Evolutionary conservation across 2,888 invertebrate genomes (phyloP), one percentile per base, ranked within the genome.

Genomic region (Hymenopus coronatus): DNA sequence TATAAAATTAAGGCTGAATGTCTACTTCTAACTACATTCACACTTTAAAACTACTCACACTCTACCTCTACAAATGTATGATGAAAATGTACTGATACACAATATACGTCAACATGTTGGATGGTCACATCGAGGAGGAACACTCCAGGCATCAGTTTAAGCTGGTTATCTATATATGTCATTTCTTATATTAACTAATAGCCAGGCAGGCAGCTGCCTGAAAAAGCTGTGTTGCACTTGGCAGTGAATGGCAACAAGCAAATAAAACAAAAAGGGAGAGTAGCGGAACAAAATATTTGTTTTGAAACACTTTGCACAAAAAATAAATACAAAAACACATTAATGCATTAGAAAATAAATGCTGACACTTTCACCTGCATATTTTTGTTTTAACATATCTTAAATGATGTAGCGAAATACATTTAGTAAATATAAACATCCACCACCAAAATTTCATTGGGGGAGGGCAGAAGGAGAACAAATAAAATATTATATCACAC

Each of bases 161-260:
- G 86, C 86, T 54, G 14, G n/a, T 46, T 70, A 54, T 20, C 46
- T 70, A 46, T 70, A 27, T 87, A 27, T 7, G 25, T 85, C 27
- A 28, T 40, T 84, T 84, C 33, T 84, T 40, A 84, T 33, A 84
- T n/a, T 25, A 12, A 40, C 28, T 27, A 46, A 85, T 12, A 33
- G 33, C 54, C 40, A 70, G 86, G 81, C 86, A 86, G 86, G 86
- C 86, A 82, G 54, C 87, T 87, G 70, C 28, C 86, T 87, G 86
- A 46, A 81, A 40, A 87, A 87, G 70, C 86, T 86, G 83, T 88
- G 86, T 85, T 82, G 82, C 54, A 88, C 84, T 87, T 88, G 88
- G 88, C 88, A 88, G 88, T 88, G 84, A 83, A 88, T 83, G 86
- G 83, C 88, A 88, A 85, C 86, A 88, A 88, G 88, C 86, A 88